phyloP scores from a whole-genome alignment of 2,113 vertebrate species.

The Trachemys scripta region DNA sequence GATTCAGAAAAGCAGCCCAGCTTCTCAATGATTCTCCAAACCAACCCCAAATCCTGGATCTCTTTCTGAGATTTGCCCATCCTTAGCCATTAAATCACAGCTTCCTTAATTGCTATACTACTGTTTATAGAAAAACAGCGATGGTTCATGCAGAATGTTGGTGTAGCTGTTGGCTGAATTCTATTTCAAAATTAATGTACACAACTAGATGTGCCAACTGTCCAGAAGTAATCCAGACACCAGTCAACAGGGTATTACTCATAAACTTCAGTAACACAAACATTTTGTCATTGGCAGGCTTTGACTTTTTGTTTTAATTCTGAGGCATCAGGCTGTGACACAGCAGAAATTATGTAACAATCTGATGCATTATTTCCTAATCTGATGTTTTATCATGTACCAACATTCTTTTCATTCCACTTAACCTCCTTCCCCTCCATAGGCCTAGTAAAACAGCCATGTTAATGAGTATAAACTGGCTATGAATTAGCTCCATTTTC shows the following conservation, averaged over 20 bases:
- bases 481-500: neutral
- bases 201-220: neutral
- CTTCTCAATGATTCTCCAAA: fast-evolving
- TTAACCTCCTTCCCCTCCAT: neutral
- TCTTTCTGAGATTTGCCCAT: neutral
- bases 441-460: neutral
- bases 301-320: neutral
- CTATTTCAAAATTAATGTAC: fast-evolving
- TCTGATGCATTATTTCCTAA: neutral
- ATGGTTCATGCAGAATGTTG: neutral
- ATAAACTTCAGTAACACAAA: neutral
- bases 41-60: neutral
- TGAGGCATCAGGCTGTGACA: neutral
- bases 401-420: neutral
- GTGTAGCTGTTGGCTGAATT: neutral
- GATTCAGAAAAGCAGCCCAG: neutral
- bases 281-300: neutral
- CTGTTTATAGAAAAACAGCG: neutral
- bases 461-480: neutral
- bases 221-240: neutral
- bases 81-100: neutral
- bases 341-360: neutral
- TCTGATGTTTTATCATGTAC: fast-evolving
- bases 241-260: neutral
- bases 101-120: neutral